phyloP scores from a whole-genome alignment of 2,888 invertebrate genomes.

The Ectropis crepuscularia region DNA sequence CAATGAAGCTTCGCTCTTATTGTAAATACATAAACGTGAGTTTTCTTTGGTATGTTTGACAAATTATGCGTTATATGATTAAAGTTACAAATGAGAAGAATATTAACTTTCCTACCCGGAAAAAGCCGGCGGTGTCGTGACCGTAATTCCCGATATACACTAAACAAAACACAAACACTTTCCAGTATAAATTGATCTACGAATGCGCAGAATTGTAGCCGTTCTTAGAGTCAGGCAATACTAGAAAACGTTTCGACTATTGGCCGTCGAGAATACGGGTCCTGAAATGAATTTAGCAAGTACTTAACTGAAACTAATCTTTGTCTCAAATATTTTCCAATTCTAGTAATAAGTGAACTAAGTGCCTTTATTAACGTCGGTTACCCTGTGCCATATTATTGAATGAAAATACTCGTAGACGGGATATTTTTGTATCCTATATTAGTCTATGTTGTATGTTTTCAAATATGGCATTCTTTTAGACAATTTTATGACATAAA shows the following conservation, averaged over 20 bases:
- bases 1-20: too few relatives aligned
- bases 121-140: too few relatives aligned
- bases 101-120: too few relatives aligned
- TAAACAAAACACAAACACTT: too few relatives aligned
- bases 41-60: too few relatives aligned
- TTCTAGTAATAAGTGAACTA: constrained; percentile 13
- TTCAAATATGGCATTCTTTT: constrained; percentile 5
- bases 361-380: constrained; percentile 27
- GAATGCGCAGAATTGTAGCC: too few relatives aligned
- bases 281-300: constrained; percentile 7
- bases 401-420: constrained; percentile 9
- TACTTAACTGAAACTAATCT: constrained; percentile 13
- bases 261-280: not conserved
- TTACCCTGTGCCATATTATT: constrained; percentile 30
- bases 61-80: too few relatives aligned
- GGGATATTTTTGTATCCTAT: constrained; percentile 5
- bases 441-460: not conserved
- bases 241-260: not conserved
- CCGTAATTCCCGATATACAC: too few relatives aligned
- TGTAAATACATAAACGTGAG: too few relatives aligned
- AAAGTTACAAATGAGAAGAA: too few relatives aligned
- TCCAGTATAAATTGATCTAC: too few relatives aligned
- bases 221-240: too few relatives aligned
- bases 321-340: constrained; percentile 21
- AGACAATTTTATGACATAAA: not conserved